Evolutionary conservation across 2,113 vertebrate genomes (phyloP), one percentile per base, ranked within the genome.

Genomic region (Vulpes ferrilata): DNA sequence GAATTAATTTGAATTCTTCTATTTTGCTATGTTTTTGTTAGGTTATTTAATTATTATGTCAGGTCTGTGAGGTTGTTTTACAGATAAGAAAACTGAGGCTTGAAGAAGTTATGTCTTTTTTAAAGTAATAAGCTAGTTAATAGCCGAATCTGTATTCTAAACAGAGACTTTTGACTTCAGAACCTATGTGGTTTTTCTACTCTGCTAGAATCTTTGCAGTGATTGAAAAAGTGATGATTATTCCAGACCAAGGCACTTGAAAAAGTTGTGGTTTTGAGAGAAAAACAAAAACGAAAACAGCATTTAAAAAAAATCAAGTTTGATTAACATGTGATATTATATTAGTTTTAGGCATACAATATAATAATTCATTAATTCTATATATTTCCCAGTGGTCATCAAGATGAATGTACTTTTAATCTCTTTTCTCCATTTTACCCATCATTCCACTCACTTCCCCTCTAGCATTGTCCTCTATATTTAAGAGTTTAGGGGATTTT

Each of bases 1-100:
- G 53, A 89, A 82, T 95, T 95, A 82, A 83, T 93, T 78, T 81
- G 43, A 94, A 79, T 88, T 85, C 22, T 96, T 87, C 3, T 82
- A 43, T 22, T 62, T 32, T 69, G n/a, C 22, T 73, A 7, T 93
- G n/a, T 67, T 93, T 88, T 69, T 79, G 15, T 90, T 81, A n/a
- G 23, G 12, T 93, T 60, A 93, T 76, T 93, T 88, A 92, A 84
- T 92, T 64, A n/a, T 86, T 60, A 53, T 76, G 57, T 10, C 32
- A 76, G n/a, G 20, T 55, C 57, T 76, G 11, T 88, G 55, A 92
- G 19, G 11, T 91, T 91, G 25, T 85, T 92, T 88, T 94, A 85
- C 7, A 89, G 71, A 23, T 88, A 71, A 92, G 80, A 55, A 92
- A 96, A 74, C 62, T 81, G 48, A 74, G 16, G 5, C 64, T 80